phyloP scores from a whole-genome alignment of 2,888 invertebrate species.

The Sabatieria punctata region DNA sequence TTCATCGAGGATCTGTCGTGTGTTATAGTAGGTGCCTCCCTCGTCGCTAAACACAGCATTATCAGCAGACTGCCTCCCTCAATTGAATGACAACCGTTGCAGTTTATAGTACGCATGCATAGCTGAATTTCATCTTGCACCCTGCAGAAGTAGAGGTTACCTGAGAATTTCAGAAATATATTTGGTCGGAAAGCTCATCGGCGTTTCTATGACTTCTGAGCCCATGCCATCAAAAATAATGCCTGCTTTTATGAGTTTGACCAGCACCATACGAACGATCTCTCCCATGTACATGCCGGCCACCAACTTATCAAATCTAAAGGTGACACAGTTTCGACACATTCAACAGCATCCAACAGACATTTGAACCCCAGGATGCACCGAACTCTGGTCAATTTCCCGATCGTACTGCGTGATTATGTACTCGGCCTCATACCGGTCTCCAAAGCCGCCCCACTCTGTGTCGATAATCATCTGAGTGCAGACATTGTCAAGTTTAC shows the following conservation, averaged over 20 bases:
- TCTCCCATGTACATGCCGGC: conserved; percentile 99
- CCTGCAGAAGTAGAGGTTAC: conserved; percentile 33
- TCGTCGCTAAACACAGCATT: conserved; percentile 46
- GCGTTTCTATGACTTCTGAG: conserved; percentile 36
- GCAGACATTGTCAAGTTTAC: too few species aligned
- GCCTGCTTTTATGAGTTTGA: too few species aligned
- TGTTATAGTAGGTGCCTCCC: conserved; percentile 42
- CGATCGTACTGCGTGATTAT: conserved; percentile 55
- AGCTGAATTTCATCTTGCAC: not conserved
- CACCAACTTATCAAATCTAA: conserved; percentile 83
- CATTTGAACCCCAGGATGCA: conserved; percentile 56
- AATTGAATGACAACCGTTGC: not conserved
- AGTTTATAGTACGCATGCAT: not conserved
- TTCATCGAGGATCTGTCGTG: conserved; percentile 64
- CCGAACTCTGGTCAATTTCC: conserved; percentile 61
- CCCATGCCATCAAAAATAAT: conserved; percentile 26
- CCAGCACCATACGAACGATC: conserved; percentile 62
- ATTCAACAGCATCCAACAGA: conserved; percentile 33
- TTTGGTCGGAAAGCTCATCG: conserved; percentile 78
- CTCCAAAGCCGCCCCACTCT: conserved; percentile 94
- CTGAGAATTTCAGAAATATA: conserved; percentile 90
- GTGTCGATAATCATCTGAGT: conserved; percentile 77
- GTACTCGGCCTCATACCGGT: conserved; percentile 67
- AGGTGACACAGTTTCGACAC: not conserved
- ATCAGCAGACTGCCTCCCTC: not conserved